These are phyloP conservation scores for Apostichopus californicus DNA, from an alignment of 35 echinoderm and acorn worm species.

Conservation along the genomic window DNA sequence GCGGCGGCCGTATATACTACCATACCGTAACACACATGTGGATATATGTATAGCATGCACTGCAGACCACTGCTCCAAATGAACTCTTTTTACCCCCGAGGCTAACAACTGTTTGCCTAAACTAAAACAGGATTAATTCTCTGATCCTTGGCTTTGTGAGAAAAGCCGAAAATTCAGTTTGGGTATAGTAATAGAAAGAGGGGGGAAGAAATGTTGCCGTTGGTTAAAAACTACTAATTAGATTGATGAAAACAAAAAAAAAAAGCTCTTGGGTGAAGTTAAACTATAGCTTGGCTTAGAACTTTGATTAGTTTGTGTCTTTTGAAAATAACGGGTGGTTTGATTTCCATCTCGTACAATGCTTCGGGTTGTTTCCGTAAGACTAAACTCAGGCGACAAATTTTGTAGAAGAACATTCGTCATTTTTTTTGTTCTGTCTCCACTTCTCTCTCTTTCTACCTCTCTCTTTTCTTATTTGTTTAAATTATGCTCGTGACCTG, in stretches of 20 bases:
- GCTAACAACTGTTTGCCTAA: conserved; percentile 15
- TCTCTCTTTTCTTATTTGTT: neutral
- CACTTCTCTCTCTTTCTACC: too few species aligned
- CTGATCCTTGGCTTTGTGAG: conserved; percentile 12
- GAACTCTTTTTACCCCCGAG: neutral
- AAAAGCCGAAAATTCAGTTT: conserved; percentile 3
- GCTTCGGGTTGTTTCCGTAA: conserved; percentile 1
- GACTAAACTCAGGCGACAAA: neutral
- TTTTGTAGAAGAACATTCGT: neutral
- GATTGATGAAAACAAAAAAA: conserved; percentile 46
- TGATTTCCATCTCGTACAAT: neutral
- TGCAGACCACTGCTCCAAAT: neutral
- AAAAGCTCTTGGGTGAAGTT: neutral
- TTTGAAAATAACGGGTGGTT: neutral
- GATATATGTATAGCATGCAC: neutral
- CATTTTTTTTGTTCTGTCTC: too few species aligned
- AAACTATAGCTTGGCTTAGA: neutral
- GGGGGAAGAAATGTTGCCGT: neutral
- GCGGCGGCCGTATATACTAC: too few species aligned
- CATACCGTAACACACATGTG: too few species aligned
- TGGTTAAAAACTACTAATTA: conserved; percentile 41
- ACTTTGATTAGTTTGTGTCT: neutral
- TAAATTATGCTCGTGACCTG: neutral
- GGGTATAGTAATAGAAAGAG: neutral
- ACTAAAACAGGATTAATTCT: conserved; percentile 39